These are phyloP conservation scores for Strigamia transsilvanica DNA, from an alignment of 2,888 invertebrate species.

Conservation along the genomic window DNA sequence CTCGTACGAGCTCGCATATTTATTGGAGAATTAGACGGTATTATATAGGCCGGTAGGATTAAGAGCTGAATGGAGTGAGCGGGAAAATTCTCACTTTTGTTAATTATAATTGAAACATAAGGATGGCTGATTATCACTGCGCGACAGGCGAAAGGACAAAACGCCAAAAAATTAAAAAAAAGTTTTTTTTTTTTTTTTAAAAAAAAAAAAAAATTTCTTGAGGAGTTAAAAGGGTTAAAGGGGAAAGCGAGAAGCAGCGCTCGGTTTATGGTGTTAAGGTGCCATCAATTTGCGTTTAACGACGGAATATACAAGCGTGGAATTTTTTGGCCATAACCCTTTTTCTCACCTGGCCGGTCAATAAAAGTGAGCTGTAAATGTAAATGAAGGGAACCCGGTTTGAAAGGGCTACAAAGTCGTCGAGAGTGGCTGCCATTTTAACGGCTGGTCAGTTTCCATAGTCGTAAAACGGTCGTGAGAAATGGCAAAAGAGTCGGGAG, in stretches of 20 bases:
- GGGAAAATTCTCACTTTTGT: conserved; percentile 37
- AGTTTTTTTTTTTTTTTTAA: too few relatives aligned
- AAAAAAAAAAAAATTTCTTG: neutral
- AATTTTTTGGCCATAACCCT: conserved; percentile 32
- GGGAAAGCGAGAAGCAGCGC: neutral
- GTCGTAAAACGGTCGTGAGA: conserved; percentile 35
- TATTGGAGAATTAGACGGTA: conserved; percentile 39
- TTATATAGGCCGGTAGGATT: conserved; percentile 27
- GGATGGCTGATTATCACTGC: conserved; percentile 3
- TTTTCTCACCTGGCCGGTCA: conserved; percentile 36
- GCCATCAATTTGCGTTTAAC: conserved; percentile 33
- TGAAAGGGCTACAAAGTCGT: conserved; percentile 28
- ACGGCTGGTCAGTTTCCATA: conserved; percentile 38
- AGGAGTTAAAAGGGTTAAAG: neutral
- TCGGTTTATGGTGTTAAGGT: conserved; percentile 5
- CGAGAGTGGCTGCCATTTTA: conserved; percentile 36
- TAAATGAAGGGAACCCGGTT: conserved; percentile 24
- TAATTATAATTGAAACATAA: conserved; percentile 41
- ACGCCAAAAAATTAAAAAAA: too few relatives aligned
- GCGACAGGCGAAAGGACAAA: conserved; percentile 1
- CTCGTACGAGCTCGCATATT: conserved; percentile 31
- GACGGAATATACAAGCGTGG: neutral
- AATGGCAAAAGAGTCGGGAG: neutral
- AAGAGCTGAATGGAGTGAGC: conserved; percentile 18
- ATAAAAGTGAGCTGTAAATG: conserved; percentile 33